Base-by-base conservation (phyloP, 2,113 vertebrate species). In the Aleadryas rufinucha region DNA sequence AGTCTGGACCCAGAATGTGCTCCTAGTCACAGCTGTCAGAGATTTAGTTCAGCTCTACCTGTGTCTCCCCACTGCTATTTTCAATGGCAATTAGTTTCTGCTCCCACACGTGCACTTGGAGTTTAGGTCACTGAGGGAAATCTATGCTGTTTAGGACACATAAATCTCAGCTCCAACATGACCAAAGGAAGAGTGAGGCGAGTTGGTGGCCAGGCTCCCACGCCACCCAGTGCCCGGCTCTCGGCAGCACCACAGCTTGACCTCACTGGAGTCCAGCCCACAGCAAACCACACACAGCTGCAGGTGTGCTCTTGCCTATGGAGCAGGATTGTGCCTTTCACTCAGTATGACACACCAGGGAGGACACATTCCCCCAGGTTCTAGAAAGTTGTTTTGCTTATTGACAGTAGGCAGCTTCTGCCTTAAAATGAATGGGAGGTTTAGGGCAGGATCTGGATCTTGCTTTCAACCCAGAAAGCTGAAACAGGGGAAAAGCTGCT, bases 151-250 rank as follows among this genome's bases (percentile, higher is more conserved):
- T 65, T 28, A 66, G 42, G 19, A 56, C 21, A 56, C 4, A 20
- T 8, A 82, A 84, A 54, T 26, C 24, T 78, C 69, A 60, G 56
- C 44, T 74, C 35, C 52, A 47, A 2, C 16, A n/a, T 37, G 39
- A 72, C 26, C 50, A 89, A 61, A 88, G 49, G 45, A 63, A 61
- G 26, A 63, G 23, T 11, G 49, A 72, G 56, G 16, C 0, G 0
- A 65, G 22, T 5, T 81, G 12, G 50, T 61, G 63, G 30, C 33
- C 57, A 79, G 70, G 23, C 44, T 93, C 49, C 37, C 63, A 31
- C 1, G 0, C 20, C 50, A 74, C 3, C 53, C 44, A 53, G 37
- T 0, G 1, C 30, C 30, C 0, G 0, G 21, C 28, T 57, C 45
- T 37, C 53, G 57, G 57, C 57, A 49, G 16, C 3, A 3, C 26